phyloP scores from a whole-genome alignment of 2,888 invertebrate genomes.

The Calameuta filiformis region DNA sequence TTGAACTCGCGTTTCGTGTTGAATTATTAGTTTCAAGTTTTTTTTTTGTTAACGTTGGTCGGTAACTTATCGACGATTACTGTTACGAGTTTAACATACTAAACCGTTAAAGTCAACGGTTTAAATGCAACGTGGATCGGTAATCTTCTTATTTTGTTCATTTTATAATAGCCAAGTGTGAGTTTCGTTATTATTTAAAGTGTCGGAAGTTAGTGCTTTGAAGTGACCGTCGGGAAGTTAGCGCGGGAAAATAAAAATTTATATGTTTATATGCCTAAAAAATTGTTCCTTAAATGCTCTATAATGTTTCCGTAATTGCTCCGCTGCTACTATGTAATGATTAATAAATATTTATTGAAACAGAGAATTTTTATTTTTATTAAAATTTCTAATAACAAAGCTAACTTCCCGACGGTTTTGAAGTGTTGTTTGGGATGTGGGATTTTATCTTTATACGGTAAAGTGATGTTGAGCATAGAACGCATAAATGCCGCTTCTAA shows the following conservation, averaged over 20 bases:
- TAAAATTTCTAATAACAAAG: too few relatives aligned
- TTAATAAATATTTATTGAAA: too few relatives aligned
- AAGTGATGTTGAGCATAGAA: neutral
- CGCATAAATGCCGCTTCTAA: neutral
- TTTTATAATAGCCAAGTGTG: neutral
- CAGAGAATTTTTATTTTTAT: too few relatives aligned
- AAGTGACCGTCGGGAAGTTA: neutral
- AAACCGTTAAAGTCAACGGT: neutral
- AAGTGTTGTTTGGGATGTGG: too few relatives aligned
- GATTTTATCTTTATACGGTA: neutral
- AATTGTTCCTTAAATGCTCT: too few relatives aligned
- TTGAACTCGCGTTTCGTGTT: neutral
- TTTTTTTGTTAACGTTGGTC: neutral
- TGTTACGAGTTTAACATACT: neutral
- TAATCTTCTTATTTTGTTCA: neutral
- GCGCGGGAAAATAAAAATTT: too few relatives aligned
- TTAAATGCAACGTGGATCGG: neutral
- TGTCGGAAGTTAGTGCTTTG: neutral
- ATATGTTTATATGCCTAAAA: too few relatives aligned
- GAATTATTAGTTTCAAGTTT: neutral
- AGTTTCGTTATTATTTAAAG: neutral
- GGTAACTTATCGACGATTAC: neutral
- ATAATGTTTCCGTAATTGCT: too few relatives aligned
- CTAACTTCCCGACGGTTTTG: too few relatives aligned
- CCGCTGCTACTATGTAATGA: too few relatives aligned